These are phyloP conservation scores for Rissa tridactyla DNA, from an alignment of 2,113 vertebrate species.

Conservation along the genomic window DNA sequence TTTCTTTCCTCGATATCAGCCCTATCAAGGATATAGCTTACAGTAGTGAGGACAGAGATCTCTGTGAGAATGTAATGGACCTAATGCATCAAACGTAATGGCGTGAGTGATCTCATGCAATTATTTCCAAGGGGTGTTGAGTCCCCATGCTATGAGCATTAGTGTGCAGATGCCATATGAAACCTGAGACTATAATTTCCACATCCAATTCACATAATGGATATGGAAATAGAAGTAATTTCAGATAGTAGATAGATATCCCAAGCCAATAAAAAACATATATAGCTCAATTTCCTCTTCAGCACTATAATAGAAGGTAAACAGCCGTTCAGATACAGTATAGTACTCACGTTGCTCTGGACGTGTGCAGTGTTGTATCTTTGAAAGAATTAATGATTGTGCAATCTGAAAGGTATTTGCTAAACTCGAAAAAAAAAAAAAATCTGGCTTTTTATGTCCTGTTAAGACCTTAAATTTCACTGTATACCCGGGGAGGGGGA, in stretches of 20 bases:
- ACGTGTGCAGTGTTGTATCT: not conserved
- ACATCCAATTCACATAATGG: constrained; percentile 48
- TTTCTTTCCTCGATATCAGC: constrained; percentile 11
- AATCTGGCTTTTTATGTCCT: not conserved
- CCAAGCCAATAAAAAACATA: constrained; percentile 57
- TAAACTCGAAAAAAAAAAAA: not conserved
- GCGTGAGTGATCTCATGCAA: constrained; percentile 50
- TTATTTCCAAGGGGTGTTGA: constrained; percentile 49
- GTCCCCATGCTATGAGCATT: constrained; percentile 11
- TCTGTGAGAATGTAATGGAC: constrained; percentile 41
- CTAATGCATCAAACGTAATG: constrained; percentile 46
- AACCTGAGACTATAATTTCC: constrained; percentile 48
- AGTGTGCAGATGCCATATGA: constrained; percentile 42
- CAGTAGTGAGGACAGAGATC: constrained; percentile 21
- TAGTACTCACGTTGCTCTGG: not conserved
- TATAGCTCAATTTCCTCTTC: constrained; percentile 44
- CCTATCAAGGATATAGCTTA: not conserved
- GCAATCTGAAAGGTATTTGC: not conserved
- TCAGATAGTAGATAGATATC: constrained; percentile 44
- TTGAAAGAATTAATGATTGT: not conserved
- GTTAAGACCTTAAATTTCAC: not conserved
- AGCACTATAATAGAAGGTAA: constrained; percentile 32
- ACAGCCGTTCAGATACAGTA: not conserved
- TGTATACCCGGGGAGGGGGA: rapidly evolving
- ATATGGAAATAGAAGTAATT: constrained; percentile 61